Base-by-base conservation (phyloP, 2,797 vertebrate genomes). In the Oreochromis mossambicus region DNA sequence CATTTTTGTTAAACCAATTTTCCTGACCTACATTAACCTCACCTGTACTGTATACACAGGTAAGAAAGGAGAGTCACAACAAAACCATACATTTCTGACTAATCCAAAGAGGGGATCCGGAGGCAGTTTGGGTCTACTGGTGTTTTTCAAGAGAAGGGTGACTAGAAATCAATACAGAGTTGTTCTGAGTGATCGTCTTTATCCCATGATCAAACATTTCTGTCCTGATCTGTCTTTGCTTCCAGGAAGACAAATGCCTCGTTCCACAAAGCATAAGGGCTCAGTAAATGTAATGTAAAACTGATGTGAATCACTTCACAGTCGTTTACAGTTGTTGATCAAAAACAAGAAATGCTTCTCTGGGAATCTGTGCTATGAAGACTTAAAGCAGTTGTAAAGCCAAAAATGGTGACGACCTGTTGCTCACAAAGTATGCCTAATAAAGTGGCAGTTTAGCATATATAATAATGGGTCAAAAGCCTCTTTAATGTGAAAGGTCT, bases 321-420 rank as follows among this genome's bases (percentile, higher is more conserved):
- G 21, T 70, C 5, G 19, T 29, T 29, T 29, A 29, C 29, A 29
- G 29, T 29, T 29, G 50, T 38, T 38, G 2, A 61, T 61, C 58
- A 34, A 61, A 61, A 61, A 61, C 32, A 34, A 46, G 21, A 17
- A 17, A 46, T 70, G 66, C 9, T 70, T 70, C 14, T 70, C 32
- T 61, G 58, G 32, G 66, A 24, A 41, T 68, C 1, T 15, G 36
- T 24, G 12, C n/a, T 21, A 66, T 14, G n/a, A 1, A 68, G 21
- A 70, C 21, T 70, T 70, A 70, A 70, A 43, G 21, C 66, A 46
- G 66, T 26, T 70, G 8, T 26, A 15, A 70, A 70, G 41, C 26
- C 66, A 11, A 70, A 70, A 70, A 68, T 43, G 1, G 41, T 2
- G 0, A 2, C 2, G 0, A 46, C 21, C 66, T 29, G 0, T 17